These are phyloP conservation scores for Trematomus loennbergii DNA, from an alignment of 2,113 vertebrate species.

Conservation along the genomic window DNA sequence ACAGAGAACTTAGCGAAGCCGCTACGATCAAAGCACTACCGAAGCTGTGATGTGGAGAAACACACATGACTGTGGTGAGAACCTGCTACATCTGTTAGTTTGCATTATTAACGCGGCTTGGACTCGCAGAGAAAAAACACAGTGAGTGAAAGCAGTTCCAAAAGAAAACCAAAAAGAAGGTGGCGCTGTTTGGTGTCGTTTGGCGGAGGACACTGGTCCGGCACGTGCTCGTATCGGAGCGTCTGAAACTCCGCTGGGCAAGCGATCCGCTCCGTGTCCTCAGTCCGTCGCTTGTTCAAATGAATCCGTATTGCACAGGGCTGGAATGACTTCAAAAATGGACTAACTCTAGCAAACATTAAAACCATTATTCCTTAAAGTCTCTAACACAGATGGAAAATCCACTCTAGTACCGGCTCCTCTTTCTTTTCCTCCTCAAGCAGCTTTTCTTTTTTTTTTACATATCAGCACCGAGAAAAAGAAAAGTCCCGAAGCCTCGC, in stretches of 20 bases:
- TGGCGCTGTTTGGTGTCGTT: conserved; percentile 20
- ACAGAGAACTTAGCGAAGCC: too few species aligned
- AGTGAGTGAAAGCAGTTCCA: conserved; percentile 46
- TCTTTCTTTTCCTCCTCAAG: conserved; percentile 19
- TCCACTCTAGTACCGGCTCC: conserved; percentile 28
- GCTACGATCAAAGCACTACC: not conserved
- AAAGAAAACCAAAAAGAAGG: not conserved
- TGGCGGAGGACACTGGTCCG: not conserved
- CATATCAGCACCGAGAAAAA: conserved; percentile 56
- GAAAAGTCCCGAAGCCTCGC: conserved; percentile 5
- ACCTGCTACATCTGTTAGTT: conserved; percentile 71
- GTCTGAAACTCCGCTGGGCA: too few species aligned
- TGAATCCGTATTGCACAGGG: conserved; percentile 55
- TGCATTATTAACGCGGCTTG: conserved; percentile 23
- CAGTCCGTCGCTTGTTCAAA: not conserved
- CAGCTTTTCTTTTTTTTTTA: conserved; percentile 3
- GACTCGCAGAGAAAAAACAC: conserved; percentile 16
- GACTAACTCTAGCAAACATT: conserved; percentile 51
- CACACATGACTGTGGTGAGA: conserved; percentile 3
- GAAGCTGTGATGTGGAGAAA: not conserved
- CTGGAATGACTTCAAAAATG: conserved; percentile 71
- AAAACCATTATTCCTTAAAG: conserved; percentile 33
- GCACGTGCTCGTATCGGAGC: not conserved
- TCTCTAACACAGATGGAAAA: conserved; percentile 35
- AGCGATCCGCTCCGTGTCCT: not conserved